Base-by-base conservation (phyloP, 2,797 vertebrate genomes). In the Tauraco hartlaubi region DNA sequence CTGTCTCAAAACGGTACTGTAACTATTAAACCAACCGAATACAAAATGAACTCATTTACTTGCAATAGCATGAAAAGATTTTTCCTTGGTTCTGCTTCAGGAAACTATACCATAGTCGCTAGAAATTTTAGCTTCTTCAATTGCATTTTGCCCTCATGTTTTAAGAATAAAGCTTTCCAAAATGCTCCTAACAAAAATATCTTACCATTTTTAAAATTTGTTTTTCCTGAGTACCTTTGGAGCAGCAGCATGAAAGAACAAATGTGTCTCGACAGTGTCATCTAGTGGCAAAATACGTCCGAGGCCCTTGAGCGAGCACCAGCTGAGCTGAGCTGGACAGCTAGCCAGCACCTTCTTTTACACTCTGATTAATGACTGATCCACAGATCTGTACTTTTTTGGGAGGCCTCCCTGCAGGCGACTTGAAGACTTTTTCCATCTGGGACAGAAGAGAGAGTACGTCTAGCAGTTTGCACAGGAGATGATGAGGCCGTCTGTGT, bases 221-320 rank as follows among this genome's bases (percentile, higher is more conserved):
- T 2, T 55, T 81, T 78, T 63, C 55, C 22, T 2, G 15, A 39
- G 7, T 13, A 19, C 21, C 39, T 52, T 85, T 20, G 46, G 56
- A 19, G 33, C 20, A 61, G 51, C 2, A 3, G 15, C 9, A 37
- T 11, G 74, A 37, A 83, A 64, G 80, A 95, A 77, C 72, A 85
- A 97, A 87, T 17, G 12, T 88, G 91, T 96, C 61, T 96, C 85
- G 71, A 94, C 56, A 95, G 92, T 92, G 97, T 39, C 98, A 98
- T 94, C 98, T 98, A 96, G 97, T 96, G 98, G 94, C 56, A 8
- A 17, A 55, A 26, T 2, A 2, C 0, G 2, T 11, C 9, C 1
- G 1, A 68, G 17, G 54, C n/a, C 18, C 41, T 59, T 16, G 22
- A n/a, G 43, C 9, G 16, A 31, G 29, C 25, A 4, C 22, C 29